These are phyloP conservation scores for Bombus superbus DNA, from an alignment of 1,140 invertebrate genomes.

Conservation along the genomic window DNA sequence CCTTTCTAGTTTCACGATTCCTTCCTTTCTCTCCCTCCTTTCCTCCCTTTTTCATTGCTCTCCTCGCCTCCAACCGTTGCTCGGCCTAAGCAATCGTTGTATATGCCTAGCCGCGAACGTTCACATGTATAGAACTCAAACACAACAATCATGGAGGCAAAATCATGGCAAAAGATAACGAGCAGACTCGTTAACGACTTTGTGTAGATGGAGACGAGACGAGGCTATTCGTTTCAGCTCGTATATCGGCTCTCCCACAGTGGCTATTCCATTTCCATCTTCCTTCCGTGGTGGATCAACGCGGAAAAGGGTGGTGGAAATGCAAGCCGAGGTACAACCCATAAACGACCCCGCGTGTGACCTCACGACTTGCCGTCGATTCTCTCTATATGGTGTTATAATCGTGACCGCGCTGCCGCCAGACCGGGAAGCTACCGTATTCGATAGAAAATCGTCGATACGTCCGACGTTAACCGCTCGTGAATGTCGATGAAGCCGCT, in stretches of 20 bases:
- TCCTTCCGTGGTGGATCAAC: slow-evolving; percentile 30
- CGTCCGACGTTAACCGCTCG: slow-evolving; percentile 7
- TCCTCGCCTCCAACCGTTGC: slow-evolving; percentile 36
- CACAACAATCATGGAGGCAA: neutral
- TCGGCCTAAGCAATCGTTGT: slow-evolving; percentile 35
- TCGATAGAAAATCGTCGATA: slow-evolving; percentile 56
- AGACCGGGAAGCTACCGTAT: slow-evolving; percentile 58
- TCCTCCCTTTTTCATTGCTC: slow-evolving; percentile 49
- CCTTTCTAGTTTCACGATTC: slow-evolving; percentile 18
- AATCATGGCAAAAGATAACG: slow-evolving; percentile 64
- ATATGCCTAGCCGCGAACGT: neutral
- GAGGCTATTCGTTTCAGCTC: slow-evolving; percentile 44
- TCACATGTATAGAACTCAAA: neutral
- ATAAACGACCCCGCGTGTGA: slow-evolving; percentile 63
- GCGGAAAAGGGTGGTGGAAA: neutral
- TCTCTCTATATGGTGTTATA: slow-evolving; percentile 64
- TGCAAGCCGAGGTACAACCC: slow-evolving; percentile 38
- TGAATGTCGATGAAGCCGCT: slow-evolving; percentile 15
- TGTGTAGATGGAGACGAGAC: slow-evolving; percentile 50
- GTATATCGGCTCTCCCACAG: slow-evolving; percentile 62
- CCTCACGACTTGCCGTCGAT: slow-evolving; percentile 63
- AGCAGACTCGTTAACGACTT: slow-evolving; percentile 67
- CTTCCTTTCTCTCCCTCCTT: slow-evolving; percentile 45
- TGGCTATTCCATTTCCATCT: slow-evolving; percentile 54
- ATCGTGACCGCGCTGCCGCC: slow-evolving; percentile 63